A percentile compares a stretch with the other conserved stretches of the same genome.
phyloP scores from a whole-genome alignment of 2,113 vertebrate species.

The Rhinopomastus cyanomelas region DNA sequence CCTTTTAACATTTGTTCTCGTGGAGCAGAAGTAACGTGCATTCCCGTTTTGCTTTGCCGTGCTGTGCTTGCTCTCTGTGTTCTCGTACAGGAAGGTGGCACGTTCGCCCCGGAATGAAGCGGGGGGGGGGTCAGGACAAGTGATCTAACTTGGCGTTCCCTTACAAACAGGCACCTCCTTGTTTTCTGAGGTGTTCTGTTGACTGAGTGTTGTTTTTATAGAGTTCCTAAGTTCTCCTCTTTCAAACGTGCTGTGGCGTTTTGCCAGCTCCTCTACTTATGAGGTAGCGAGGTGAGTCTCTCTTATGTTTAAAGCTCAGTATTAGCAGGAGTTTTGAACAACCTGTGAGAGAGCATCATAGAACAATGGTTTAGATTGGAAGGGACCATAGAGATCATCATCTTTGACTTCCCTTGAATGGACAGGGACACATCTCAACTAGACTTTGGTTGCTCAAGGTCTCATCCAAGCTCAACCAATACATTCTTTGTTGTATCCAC shows the following conservation, averaged over 20 bases:
- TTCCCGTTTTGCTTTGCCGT: constrained; percentile 33
- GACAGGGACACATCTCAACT: too few species aligned
- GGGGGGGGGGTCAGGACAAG: background rate
- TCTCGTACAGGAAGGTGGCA: background rate
- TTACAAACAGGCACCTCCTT: background rate
- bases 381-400: too few species aligned
- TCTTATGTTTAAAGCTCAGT: background rate
- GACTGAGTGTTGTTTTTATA: background rate
- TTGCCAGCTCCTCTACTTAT: background rate
- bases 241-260: background rate
- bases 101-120: background rate
- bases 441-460: too few species aligned
- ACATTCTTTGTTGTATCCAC: background rate
- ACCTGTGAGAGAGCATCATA: background rate
- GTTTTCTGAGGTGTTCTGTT: background rate
- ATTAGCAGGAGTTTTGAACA: background rate
- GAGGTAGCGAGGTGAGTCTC: background rate
- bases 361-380: too few species aligned
- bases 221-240: background rate
- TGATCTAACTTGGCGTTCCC: background rate
- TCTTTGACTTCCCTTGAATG: too few species aligned
- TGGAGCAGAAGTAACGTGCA: constrained; percentile 11
- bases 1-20: constrained; percentile 49
- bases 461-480: too few species aligned
- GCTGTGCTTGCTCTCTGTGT: constrained; percentile 22